Evolutionary conservation across 2,797 vertebrate species (phyloP), one percentile per base, ranked within the genome.

Genomic region (Natrix natrix): DNA sequence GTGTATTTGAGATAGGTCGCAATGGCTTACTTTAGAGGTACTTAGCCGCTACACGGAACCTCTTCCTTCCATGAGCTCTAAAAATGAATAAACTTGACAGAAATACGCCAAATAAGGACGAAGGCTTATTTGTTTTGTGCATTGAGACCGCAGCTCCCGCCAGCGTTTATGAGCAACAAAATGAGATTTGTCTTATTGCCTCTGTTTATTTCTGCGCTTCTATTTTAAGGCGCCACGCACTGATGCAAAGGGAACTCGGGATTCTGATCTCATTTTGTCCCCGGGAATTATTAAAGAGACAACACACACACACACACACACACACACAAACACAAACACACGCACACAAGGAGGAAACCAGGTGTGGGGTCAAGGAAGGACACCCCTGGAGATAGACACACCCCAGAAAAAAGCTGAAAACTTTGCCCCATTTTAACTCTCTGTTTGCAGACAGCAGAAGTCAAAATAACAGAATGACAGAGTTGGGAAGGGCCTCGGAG

Each of bases 41-140:
- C 28, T 93, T 90, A 90, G 83, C 54, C 26, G 55, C 60, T 54
- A 22, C 54, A 69, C 1, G 3, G 74, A 52, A 87, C 20, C 22
- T 28, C 32, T 57, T 17, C 54, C 20, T 24, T 28, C 91, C 17
- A 1, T 5, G 11, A 61, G 48, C 83, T 57, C 22, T 78, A 92
- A 61, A 93, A 93, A 93, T 78, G 88, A 93, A 92, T 90, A 92
- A 92, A 69, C 83, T 8, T 87, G 91, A 92, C 91, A 93, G 91
- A 93, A 90, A 90, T 87, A 55, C 54, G n/a, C 86, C 83, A 92
- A 61, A 86, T 87, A 5, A 61, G 90, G 91, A 92, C 5, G 37
- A 60, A 63, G 11, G 3, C 54, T 90, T 92, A 93, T 92, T 92
- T 87, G 93, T 86, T 92, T 93, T 90, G 91, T 92, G 91, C 2